Evolutionary conservation across 1,140 invertebrate genomes (phyloP).

Genomic region (Eupeodes corollae): DNA sequence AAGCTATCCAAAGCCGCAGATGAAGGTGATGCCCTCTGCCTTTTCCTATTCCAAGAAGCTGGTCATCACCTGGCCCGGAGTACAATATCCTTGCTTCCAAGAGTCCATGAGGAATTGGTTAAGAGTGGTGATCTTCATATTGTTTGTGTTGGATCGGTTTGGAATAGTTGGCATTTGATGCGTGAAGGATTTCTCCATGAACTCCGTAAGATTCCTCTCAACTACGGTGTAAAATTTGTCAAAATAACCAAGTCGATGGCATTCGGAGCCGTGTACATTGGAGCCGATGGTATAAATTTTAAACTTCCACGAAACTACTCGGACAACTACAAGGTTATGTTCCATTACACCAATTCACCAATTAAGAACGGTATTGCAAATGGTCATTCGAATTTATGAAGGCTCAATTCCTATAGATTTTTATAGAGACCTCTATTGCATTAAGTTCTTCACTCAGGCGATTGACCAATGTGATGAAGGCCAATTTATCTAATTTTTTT

Average conservation of each 20-base stretch:
- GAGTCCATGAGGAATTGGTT: slow-evolving; percentile 50
- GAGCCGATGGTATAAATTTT: slow-evolving; percentile 47
- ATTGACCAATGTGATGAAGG: no score
- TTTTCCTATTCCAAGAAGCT: slow-evolving; percentile 63
- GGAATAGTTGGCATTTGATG: slow-evolving; percentile 81
- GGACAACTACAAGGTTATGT: slow-evolving; percentile 41
- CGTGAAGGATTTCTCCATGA: slow-evolving; percentile 54
- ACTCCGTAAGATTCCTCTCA: slow-evolving; percentile 38
- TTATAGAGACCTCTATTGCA: no score
- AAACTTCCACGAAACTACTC: slow-evolving; percentile 38
- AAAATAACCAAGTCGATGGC: slow-evolving; percentile 53
- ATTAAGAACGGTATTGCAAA: slow-evolving; percentile 11
- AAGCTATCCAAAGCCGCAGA: slow-evolving; percentile 57
- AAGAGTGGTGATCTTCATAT: slow-evolving; percentile 58
- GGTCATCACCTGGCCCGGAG: slow-evolving; percentile 63
- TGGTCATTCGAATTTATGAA: neutral
- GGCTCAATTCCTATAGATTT: no score
- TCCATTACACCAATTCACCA: slow-evolving; percentile 19
- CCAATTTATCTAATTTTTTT: no score
- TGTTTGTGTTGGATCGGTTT: slow-evolving; percentile 91
- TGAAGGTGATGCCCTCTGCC: slow-evolving; percentile 58
- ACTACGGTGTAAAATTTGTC: slow-evolving; percentile 52
- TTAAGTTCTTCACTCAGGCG: no score
- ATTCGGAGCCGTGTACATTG: slow-evolving; percentile 64
- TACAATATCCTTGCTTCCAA: slow-evolving; percentile 56